Conservation (phyloP, 2,797 vertebrate genomes). For the Anableps anableps region DNA sequence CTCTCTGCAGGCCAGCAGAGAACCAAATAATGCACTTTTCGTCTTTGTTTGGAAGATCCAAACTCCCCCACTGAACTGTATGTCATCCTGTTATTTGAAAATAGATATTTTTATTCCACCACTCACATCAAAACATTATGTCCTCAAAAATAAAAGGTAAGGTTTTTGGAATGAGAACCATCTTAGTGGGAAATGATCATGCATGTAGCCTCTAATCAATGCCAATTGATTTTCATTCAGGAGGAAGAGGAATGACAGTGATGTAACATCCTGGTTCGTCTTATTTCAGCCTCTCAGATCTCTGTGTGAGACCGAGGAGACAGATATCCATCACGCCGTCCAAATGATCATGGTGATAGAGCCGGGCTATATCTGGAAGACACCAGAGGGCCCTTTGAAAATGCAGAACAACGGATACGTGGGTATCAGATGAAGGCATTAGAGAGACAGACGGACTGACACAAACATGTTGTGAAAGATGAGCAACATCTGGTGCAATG, state of each 20-base stretch:
- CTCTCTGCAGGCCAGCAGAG: conserved; percentile 47
- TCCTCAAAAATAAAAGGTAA: neutral
- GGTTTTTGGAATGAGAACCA: neutral
- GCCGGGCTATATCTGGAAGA: conserved; percentile 70
- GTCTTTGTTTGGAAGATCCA: conserved; percentile 33
- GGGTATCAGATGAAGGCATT: conserved; percentile 76
- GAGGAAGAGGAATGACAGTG: conserved; percentile 11
- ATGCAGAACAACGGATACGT: conserved; percentile 63
- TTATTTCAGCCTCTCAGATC: conserved; percentile 51
- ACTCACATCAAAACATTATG: neutral
- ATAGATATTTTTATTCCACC: neutral
- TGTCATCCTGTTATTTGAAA: conserved; percentile 3
- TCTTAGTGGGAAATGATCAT: conserved; percentile 5
- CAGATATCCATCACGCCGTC: conserved; percentile 64
- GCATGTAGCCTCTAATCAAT: conserved; percentile 14
- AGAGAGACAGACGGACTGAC: conserved; percentile 64
- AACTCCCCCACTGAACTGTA: conserved; percentile 6
- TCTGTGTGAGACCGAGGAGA: conserved; percentile 52
- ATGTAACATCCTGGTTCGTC: conserved; percentile 18
- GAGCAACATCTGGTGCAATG: conserved; percentile 78
- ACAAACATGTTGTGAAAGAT: conserved; percentile 82
- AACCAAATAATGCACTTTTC: conserved; percentile 39
- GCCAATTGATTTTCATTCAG: conserved; percentile 40
- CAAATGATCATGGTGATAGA: conserved; percentile 59
- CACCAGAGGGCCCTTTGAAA: conserved; percentile 64